Evolutionary conservation across 2,888 invertebrate species (phyloP).

Genomic region (Pocota personata): DNA sequence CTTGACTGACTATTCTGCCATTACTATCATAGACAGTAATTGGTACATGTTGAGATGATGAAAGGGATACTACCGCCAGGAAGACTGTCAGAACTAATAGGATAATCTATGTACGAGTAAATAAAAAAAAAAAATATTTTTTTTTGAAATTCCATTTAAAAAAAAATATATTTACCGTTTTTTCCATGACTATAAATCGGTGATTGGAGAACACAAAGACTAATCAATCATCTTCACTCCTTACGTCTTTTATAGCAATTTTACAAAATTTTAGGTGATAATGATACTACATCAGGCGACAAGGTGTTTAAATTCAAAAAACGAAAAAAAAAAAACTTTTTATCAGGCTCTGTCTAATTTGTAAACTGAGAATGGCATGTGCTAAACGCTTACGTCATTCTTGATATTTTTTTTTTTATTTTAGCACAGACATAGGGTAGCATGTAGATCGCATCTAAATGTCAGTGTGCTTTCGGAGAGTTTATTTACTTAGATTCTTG

Average conservation of each 20-base stretch:
- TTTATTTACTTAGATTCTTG: neutral
- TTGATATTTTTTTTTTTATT: neutral
- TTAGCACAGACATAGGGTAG: neutral
- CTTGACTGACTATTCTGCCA: neutral
- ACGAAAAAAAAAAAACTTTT: neutral
- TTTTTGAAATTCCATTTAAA: neutral
- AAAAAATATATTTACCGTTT: neutral
- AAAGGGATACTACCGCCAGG: neutral
- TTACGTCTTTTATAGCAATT: slow-evolving; percentile 18
- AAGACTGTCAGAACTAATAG: neutral
- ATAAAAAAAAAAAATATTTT: neutral
- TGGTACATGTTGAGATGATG: neutral
- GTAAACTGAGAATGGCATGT: neutral
- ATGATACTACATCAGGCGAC: neutral
- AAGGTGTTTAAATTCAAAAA: neutral
- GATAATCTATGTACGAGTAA: slow-evolving; percentile 4
- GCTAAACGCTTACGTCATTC: slow-evolving; percentile 5
- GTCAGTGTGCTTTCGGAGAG: neutral
- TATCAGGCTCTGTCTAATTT: slow-evolving; percentile 9
- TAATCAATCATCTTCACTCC: neutral
- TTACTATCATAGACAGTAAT: slow-evolving; percentile 2
- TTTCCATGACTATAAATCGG: neutral
- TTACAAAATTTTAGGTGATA: slow-evolving; percentile 5
- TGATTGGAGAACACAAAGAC: neutral
- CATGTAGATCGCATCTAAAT: neutral